Evolutionary conservation across 2,113 vertebrate species (phyloP), one percentile per base, ranked within the genome.

Genomic region (Ammodramus savannarum): DNA sequence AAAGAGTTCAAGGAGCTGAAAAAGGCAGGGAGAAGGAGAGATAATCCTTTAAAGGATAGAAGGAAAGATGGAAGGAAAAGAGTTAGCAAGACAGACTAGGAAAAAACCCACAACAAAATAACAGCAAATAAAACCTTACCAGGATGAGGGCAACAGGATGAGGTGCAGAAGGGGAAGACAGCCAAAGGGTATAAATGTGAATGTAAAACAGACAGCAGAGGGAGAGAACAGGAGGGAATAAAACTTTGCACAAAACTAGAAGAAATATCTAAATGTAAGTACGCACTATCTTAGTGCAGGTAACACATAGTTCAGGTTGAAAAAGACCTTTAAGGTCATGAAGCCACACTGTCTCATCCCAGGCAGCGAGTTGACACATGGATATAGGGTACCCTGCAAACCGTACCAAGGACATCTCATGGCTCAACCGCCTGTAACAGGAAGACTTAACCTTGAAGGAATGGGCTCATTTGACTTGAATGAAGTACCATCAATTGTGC

Each of bases 321-420:
- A 59, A 38, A 38, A 59, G 8, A 2, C 27, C 16, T 58, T 51
- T 29, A 58, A 23, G 27, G 9, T 25, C 10, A 0, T 66, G 23
- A 25, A 25, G 7, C 19, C 44, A 13, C 23, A 3, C 15, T 10
- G 7, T 29, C 13, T 48, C 5, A 31, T 54, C 16, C 72, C 2
- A 2, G 18, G 31, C 34, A 62, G 17, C 0, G 0, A 85, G 36
- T 1, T 1, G 3, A 62, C 20, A 41, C 25, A 34, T 1, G 32
- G 55, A 31, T 16, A 17, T 5, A 32, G 19, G 7, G 9, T 27
- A 58, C 10, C 4, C 61, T 75, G 21, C 16, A 43, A 29, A 71
- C 13, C 62, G 9, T 10, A 23, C 1, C 36, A 6, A 74, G 25
- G 25, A 61, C 3, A 8, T 31, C 16, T 81, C 9, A 4, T 15